A percentile compares a stretch with the other conserved stretches of the same genome.
phyloP scores from a whole-genome alignment of 2,888 invertebrate species.

The Agrochola lota region DNA sequence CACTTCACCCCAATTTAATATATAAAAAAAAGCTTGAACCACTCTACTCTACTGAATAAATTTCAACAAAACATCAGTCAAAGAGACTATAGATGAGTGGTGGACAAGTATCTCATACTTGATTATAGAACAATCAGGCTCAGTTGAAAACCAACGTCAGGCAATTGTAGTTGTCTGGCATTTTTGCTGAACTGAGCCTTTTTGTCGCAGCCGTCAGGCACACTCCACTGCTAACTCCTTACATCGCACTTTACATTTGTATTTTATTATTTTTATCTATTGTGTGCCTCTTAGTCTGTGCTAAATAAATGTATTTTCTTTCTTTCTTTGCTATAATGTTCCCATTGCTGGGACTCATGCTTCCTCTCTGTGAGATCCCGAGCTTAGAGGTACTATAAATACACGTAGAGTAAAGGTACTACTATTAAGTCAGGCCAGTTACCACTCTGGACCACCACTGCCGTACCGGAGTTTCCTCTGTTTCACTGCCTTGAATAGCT shows the following conservation, averaged over 20 bases:
- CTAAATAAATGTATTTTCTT: too few species aligned
- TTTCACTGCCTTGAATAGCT: neutral
- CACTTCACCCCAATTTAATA: constrained; percentile 6
- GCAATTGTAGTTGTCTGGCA: too few species aligned
- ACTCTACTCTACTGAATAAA: neutral
- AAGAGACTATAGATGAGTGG: constrained; percentile 5
- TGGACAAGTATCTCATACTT: too few species aligned
- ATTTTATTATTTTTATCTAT: too few species aligned
- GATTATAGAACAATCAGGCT: neutral
- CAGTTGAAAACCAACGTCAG: too few species aligned
- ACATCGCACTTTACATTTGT: too few species aligned
- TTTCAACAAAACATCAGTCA: neutral
- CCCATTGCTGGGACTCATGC: neutral
- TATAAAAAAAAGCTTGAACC: neutral
- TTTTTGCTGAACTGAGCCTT: too few species aligned
- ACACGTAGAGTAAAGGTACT: neutral
- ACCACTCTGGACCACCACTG: neutral
- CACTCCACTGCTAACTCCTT: too few species aligned
- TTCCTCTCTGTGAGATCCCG: neutral
- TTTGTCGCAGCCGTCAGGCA: too few species aligned
- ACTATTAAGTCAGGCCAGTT: neutral
- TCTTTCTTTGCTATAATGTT: neutral
- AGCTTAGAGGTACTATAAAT: too few species aligned
- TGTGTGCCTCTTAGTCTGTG: too few species aligned
- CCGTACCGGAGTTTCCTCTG: neutral